Evolutionary conservation across 2,113 vertebrate species (phyloP), one percentile per base, ranked within the genome.

Genomic region (Neotoma lepida): DNA sequence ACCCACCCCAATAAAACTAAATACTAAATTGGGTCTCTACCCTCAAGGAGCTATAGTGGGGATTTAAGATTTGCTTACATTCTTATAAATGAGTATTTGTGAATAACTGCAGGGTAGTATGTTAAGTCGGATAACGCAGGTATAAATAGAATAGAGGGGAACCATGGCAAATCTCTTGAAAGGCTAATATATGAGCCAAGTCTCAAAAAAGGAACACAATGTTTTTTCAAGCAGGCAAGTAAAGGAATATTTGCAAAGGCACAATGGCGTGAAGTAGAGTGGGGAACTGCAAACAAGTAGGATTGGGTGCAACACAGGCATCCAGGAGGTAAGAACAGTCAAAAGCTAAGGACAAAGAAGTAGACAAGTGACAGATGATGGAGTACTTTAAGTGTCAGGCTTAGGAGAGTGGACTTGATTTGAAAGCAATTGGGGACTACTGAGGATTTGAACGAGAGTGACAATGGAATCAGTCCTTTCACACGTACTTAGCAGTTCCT

Each of bases 321-420:
- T 49, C 61, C 54, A 63, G 76, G 91, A 92, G 54, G 54, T 58
- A 64, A 80, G 76, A 85, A 73, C n/a, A 39, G 18, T 94, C 87
- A 64, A 64, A 78, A 89, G 10, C 26, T 39, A 17, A 12, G n/a
- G 13, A 9, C 33, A 91, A 89, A 88, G 17, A 80, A 77, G 54
- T 33, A 54, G 73, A 30, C 33, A 35, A 24, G 44, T 63, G 41
- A 81, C 30, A 68, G 63, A 15, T 30, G 66, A 86, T 0, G 39
- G 76, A 73, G 35, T 56, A 35, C 28, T 51, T 4, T 17, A 63
- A 77, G 87, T 33, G 46, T 70, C 61, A 58, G 58, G 64, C 6
- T 89, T 44, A 44, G 56, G 68, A 85, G 30, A 9, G 35, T 49
- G 30, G n/a, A 66, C 24, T 73, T 92, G 28, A 68, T 81, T 56